Percentiles rank a stretch among this genome's conserved stretches.
phyloP scores from a whole-genome alignment of 2,888 invertebrate species.

The Andricus quercusramuli region DNA sequence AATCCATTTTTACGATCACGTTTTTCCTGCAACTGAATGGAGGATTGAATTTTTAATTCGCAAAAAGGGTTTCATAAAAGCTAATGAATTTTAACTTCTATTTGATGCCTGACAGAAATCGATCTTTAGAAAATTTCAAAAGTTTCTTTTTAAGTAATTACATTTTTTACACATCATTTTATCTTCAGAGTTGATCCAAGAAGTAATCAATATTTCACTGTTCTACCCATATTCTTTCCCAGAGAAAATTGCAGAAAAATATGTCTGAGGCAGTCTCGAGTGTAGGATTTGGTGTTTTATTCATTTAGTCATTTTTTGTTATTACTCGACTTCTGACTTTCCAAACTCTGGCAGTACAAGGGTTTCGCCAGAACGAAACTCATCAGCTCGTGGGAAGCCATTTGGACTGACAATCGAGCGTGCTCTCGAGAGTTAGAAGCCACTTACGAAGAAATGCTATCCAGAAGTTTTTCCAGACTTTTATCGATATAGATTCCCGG shows the following conservation, averaged over 20 bases:
- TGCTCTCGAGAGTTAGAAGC: slow-evolving; percentile 43
- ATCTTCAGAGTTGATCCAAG: too few species aligned
- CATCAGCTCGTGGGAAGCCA: slow-evolving; percentile 51
- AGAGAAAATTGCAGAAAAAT: background rate
- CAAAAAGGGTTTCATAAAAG: background rate
- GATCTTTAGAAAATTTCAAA: background rate
- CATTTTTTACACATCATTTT: too few species aligned
- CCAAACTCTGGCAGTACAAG: slow-evolving; percentile 48
- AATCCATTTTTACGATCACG: background rate
- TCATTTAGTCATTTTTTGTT: slow-evolving; percentile 49
- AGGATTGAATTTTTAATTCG: background rate
- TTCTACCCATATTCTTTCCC: background rate
- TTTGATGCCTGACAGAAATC: background rate
- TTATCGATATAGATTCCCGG: slow-evolving; percentile 28
- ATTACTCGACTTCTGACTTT: slow-evolving; percentile 49
- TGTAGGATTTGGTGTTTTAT: slow-evolving; percentile 8
- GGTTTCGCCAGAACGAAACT: slow-evolving; percentile 55
- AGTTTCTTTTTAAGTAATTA: too few species aligned
- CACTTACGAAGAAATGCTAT: slow-evolving; percentile 40
- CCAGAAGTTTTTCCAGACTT: slow-evolving; percentile 39
- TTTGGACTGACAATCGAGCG: slow-evolving; percentile 51
- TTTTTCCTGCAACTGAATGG: background rate
- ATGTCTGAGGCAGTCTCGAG: too few species aligned
- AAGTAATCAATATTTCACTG: background rate
- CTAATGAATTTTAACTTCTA: background rate